A percentile compares a stretch with the other conserved stretches of the same genome.
phyloP scores from a whole-genome alignment of 2,113 vertebrate species.

The Megaceryle maxima region DNA sequence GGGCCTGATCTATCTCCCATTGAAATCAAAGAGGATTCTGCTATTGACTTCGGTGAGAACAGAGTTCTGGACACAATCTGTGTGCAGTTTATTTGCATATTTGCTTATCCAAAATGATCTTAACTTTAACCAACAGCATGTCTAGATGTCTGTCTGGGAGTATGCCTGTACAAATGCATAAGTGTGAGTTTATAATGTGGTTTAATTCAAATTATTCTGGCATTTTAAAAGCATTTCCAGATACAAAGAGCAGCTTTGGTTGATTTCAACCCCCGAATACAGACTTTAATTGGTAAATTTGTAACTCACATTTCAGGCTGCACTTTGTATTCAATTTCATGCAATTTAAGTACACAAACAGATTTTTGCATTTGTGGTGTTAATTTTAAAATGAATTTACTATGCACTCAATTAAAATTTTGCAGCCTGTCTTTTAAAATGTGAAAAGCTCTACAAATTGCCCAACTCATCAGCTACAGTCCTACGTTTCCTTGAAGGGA shows the following conservation, averaged over 20 bases:
- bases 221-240: slow-evolving; percentile 4
- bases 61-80: slow-evolving; percentile 38
- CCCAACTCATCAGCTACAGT: slow-evolving; percentile 5
- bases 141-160: neutral
- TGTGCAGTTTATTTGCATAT: slow-evolving; percentile 49
- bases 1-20: neutral
- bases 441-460: slow-evolving; percentile 11
- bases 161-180: neutral
- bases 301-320: slow-evolving; percentile 6
- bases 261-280: slow-evolving; percentile 7
- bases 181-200: slow-evolving; percentile 38
- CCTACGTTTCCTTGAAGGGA: slow-evolving; percentile 36
- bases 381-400: slow-evolving; percentile 18
- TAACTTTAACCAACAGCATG: neutral
- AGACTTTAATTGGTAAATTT: neutral
- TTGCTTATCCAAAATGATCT: neutral
- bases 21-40: slow-evolving; percentile 45
- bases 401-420: slow-evolving; percentile 35
- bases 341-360: neutral
- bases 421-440: slow-evolving; percentile 26
- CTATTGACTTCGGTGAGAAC: slow-evolving; percentile 21
- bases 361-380: slow-evolving; percentile 18
- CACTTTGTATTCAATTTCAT: neutral
- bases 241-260: slow-evolving; percentile 30
- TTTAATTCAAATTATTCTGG: slow-evolving; percentile 35